A percentile compares a stretch with the other conserved stretches of the same genome.
phyloP scores from a whole-genome alignment of 2,888 invertebrate species.

The Lasioglossum malachurum region DNA sequence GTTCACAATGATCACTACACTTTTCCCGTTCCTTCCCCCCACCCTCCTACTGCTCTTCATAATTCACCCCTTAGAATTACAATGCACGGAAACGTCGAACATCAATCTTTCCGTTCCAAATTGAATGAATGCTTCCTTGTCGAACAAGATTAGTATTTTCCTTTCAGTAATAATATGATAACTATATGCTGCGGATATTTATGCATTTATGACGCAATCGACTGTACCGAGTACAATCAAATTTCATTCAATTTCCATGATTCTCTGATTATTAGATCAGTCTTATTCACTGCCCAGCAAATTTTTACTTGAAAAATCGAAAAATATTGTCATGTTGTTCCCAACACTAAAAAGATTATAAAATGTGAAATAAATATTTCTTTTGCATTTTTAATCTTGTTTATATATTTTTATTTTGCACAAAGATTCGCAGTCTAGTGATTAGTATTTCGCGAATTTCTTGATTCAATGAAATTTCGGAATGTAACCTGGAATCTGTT shows the following conservation, averaged over 20 bases:
- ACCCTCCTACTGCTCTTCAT: constrained; percentile 32
- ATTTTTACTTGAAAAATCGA: no score
- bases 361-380: no score
- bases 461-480: neutral
- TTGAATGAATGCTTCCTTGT: neutral
- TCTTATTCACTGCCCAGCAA: no score
- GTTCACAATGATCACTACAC: constrained; percentile 22
- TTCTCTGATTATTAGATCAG: neutral
- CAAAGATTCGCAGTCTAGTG: no score
- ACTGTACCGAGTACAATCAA: neutral
- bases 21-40: constrained; percentile 17
- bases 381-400: no score
- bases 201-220: neutral
- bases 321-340: no score
- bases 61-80: constrained; percentile 36
- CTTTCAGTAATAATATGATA: neutral
- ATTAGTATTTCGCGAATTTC: neutral
- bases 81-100: constrained; percentile 4
- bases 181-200: neutral
- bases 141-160: neutral
- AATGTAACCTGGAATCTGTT: neutral
- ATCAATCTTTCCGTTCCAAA: neutral
- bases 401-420: no score
- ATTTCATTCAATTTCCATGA: neutral
- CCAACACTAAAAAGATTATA: no score